Evolutionary conservation across 2,888 invertebrate species (phyloP).

Genomic region (Branchipolynoe longqiensis): DNA sequence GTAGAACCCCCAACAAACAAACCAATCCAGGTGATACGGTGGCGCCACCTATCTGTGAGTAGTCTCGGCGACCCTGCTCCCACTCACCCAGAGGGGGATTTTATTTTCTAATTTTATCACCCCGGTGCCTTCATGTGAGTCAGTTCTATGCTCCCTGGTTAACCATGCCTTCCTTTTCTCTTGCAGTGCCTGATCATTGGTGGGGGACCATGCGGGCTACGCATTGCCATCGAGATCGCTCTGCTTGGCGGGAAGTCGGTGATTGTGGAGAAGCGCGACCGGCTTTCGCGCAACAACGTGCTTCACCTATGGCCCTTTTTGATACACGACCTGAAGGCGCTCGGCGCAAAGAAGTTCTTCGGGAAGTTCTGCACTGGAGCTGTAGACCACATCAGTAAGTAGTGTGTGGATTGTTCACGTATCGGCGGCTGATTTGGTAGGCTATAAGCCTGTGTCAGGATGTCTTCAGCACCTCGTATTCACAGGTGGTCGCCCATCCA

Average conservation of each 20-base stretch:
- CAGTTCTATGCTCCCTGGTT: no score
- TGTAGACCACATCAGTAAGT: slow-evolving; percentile 96
- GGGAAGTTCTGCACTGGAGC: slow-evolving; percentile 99
- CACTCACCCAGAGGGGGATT: no score
- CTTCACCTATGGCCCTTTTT: slow-evolving; percentile 99
- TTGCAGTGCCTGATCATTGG: slow-evolving; percentile 92
- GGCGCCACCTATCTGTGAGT: no score
- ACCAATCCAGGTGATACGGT: no score
- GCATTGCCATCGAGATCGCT: slow-evolving; percentile 97
- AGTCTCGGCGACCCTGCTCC: no score
- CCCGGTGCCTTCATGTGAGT: no score
- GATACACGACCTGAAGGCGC: slow-evolving; percentile 94
- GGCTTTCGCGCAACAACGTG: slow-evolving; percentile 90
- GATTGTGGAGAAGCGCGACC: slow-evolving; percentile 94
- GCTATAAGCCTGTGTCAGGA: no score
- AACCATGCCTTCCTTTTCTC: background rate
- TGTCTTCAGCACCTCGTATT: no score
- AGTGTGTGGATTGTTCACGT: no score
- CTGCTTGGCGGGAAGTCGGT: slow-evolving; percentile 96
- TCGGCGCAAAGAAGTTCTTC: slow-evolving; percentile 99
- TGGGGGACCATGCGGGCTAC: slow-evolving; percentile 96
- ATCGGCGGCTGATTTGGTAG: background rate
- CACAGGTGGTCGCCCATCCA: no score
- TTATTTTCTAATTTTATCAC: no score
- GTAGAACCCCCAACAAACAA: no score